Evolutionary conservation across 92 coral and sea anemone genomes (phyloP), one percentile per base, ranked within the genome.

Genomic region (Scolanthus callimorphus): DNA sequence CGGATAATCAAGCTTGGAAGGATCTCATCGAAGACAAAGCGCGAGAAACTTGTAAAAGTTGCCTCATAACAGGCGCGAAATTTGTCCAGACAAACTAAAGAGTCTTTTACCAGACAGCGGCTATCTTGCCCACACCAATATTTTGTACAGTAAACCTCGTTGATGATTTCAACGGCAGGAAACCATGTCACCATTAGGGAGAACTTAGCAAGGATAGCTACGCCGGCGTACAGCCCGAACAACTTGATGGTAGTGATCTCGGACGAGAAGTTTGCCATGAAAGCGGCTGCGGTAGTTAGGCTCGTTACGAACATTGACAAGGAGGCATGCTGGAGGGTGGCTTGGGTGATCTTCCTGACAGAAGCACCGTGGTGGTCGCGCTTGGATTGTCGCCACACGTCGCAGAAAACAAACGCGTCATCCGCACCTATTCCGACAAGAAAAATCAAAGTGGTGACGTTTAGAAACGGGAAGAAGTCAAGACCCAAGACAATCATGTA

Each of bases 241-340:
- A 89, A 78, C 63, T 90, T 85, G 44, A 92, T 92, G 15, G 98
- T 88, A 9, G 98, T 92, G 44, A 92, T 92, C 48, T 88, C 86
- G n/a, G 96, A 88, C 6, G 89, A 79, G 31, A 92, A 79, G 74
- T 90, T 92, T 8, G 98, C 96, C 19, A 92, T 72, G 26, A 92
- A 92, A 3, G 98, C 98, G 11, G 96, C 88, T 10, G 98, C 89
- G 0, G 98, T 92, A 3, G 98, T 92, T 37, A 92, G 68, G 38
- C 98, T 92, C 2, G 98, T 92, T 31, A 92, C 98, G 50, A 92
- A 92, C 98, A 92, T 92, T n/a, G 98, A 92, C 66, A 88, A 37
- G 1, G 92, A 76, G 1, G 98, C 98, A 62, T 92, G 96, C 31
- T 70, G 88, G 25, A 92, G 72, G 0, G 98, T 88, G 46, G 88